Base-by-base conservation (phyloP, 2,113 vertebrate genomes). In the Semicossyphus pulcher region DNA sequence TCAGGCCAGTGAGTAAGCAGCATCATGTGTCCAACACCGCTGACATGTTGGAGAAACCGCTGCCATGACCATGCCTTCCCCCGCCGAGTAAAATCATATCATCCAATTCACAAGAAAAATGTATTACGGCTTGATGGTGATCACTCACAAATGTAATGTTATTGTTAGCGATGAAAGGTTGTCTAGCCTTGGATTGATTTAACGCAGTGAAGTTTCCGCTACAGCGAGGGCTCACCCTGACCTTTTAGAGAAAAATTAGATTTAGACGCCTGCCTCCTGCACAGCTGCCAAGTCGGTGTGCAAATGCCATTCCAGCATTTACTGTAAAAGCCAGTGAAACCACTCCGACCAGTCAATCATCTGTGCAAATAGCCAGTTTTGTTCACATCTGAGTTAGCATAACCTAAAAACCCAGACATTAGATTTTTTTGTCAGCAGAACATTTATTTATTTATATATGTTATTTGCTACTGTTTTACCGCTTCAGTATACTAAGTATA, bases 161-260 rank as follows among this genome's bases (percentile, higher is more conserved):
- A 73, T 76, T 81, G 72, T 78, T 77, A 48, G 72, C 26, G 37
- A 64, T 77, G 80, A 80, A 59, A 75, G 65, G 57, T 63, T 51
- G 44, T 79, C 56, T 23, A 10, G 60, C 44, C 47, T 21, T 6
- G 10, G 59, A 84, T 76, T 80, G 84, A 88, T 88, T 86, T 61
- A 73, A 61, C 70, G 77, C 54, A 31, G 5, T 37, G 56, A 77
- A 23, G 70, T 76, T 78, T 77, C 49, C 68, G 28, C 62, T 63
- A 32, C 52, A 70, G 28, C 47, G 31, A 8, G 18, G 59, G 66
- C 36, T 75, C 14, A 57, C 26, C 25, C 59, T 84, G 89, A 82
- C 78, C 85, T 88, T 87, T 88, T 51, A 54, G 41, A 70, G 28
- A 64, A 67, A 64, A 48, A 73, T 78, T 65, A 20, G 51, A 86